phyloP scores from a whole-genome alignment of 35 echinoderm and acorn worm species.

The Apostichopus parvimensis region DNA sequence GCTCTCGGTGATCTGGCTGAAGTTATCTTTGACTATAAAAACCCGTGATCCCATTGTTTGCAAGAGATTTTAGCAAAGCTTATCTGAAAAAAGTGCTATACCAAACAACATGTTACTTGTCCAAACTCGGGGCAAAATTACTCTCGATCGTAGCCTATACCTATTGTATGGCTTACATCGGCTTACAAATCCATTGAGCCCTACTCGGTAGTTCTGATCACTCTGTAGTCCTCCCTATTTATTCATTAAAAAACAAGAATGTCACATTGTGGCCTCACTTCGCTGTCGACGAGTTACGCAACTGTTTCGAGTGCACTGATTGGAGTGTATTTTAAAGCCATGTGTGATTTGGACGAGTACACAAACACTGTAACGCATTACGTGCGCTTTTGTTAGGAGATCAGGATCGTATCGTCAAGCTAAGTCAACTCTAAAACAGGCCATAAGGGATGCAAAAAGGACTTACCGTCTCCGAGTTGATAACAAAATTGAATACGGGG shows the following conservation, averaged over 20 bases:
- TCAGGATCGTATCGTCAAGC: not conserved
- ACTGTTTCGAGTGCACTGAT: slow-evolving; percentile 43
- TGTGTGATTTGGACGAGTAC: not conserved
- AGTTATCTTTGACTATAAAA: no score
- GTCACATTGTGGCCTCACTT: slow-evolving; percentile 12
- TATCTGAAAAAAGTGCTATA: not conserved
- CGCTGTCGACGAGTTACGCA: not conserved
- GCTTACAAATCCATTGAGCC: slow-evolving; percentile 4
- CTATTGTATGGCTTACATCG: slow-evolving; percentile 29
- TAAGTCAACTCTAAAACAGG: no score
- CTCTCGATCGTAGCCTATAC: not conserved
- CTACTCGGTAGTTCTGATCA: not conserved
- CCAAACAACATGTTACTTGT: not conserved
- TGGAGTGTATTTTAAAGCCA: slow-evolving; percentile 3
- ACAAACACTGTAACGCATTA: not conserved
- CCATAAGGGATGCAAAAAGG: no score
- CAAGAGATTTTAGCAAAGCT: not conserved
- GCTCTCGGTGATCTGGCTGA: no score
- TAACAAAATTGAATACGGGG: no score
- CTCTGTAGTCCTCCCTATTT: not conserved
- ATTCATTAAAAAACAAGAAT: not conserved
- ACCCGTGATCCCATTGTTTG: no score
- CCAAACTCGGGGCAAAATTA: not conserved
- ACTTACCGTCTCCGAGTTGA: no score
- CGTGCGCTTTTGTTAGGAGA: not conserved